Evolutionary conservation across 2,797 vertebrate genomes (phyloP).

Genomic region (Channallabes apus): DNA sequence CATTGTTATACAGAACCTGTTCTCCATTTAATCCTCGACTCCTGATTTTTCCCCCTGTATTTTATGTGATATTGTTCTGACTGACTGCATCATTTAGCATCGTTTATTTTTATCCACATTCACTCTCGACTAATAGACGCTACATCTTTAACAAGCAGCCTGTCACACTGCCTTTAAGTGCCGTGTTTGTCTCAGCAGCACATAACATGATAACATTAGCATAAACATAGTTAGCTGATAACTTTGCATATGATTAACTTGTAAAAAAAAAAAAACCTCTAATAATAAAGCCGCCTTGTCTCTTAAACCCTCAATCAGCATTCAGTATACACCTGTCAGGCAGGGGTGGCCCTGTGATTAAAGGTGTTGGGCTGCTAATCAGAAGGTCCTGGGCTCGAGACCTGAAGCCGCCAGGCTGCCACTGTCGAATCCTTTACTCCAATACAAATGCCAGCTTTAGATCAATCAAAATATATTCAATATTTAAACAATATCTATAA

Average conservation of each 20-base stretch:
- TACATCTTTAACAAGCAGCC: background rate
- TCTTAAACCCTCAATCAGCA: background rate
- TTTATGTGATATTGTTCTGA: background rate
- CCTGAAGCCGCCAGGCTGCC: too few relatives aligned
- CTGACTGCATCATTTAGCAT: background rate
- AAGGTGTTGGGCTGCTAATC: too few relatives aligned
- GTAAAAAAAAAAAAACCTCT: background rate
- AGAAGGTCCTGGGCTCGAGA: too few relatives aligned
- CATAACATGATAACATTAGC: background rate
- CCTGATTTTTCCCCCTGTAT: background rate
- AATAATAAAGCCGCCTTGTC: background rate
- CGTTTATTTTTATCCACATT: background rate
- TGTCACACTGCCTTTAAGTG: background rate
- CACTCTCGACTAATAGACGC: background rate
- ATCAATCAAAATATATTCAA: background rate
- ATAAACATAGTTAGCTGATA: too few relatives aligned
- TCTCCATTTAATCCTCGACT: background rate
- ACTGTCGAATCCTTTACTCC: too few relatives aligned
- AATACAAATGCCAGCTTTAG: background rate
- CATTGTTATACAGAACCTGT: slow-evolving; percentile 17
- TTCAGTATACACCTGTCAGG: too few relatives aligned
- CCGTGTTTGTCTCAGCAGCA: background rate
- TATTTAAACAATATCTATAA: background rate
- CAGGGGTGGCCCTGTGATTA: too few relatives aligned
- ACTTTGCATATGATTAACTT: background rate